phyloP scores from a whole-genome alignment of 1,140 invertebrate species.

The Platorchestia sp. region DNA sequence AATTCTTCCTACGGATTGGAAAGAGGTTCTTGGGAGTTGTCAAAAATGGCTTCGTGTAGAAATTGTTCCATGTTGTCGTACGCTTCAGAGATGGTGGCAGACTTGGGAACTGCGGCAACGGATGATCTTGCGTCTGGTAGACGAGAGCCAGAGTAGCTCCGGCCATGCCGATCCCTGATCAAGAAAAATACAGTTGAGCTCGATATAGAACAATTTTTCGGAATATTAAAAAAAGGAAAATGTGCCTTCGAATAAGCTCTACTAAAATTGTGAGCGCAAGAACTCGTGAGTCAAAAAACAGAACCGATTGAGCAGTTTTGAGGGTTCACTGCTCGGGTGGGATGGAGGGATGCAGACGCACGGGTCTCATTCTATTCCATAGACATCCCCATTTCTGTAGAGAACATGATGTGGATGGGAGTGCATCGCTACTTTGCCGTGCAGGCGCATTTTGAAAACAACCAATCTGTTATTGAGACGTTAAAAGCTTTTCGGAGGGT shows the following conservation, averaged over 20 bases:
- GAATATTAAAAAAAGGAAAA: background rate
- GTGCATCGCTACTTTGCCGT: no score
- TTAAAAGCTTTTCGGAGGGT: no score
- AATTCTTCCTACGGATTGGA: background rate
- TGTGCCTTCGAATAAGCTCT: background rate
- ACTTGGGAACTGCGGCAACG: background rate
- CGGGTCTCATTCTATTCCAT: no score
- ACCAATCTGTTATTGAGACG: no score
- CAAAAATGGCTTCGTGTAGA: background rate
- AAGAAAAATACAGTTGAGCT: background rate
- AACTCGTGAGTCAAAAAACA: no score
- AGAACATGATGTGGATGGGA: no score
- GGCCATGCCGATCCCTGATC: constrained; percentile 2
- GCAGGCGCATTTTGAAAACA: no score
- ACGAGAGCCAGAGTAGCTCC: background rate
- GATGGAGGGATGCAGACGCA: no score
- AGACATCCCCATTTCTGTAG: no score
- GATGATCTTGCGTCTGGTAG: constrained; percentile 15
- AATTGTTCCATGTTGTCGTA: background rate
- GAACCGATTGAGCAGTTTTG: no score
- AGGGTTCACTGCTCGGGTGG: no score
- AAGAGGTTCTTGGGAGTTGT: background rate
- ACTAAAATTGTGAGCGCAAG: background rate
- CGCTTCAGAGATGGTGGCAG: background rate
- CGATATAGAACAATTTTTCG: no score